These are phyloP conservation scores for Drosophila setosimentum DNA, from an alignment of 2,888 invertebrate species.

Conservation along the genomic window DNA sequence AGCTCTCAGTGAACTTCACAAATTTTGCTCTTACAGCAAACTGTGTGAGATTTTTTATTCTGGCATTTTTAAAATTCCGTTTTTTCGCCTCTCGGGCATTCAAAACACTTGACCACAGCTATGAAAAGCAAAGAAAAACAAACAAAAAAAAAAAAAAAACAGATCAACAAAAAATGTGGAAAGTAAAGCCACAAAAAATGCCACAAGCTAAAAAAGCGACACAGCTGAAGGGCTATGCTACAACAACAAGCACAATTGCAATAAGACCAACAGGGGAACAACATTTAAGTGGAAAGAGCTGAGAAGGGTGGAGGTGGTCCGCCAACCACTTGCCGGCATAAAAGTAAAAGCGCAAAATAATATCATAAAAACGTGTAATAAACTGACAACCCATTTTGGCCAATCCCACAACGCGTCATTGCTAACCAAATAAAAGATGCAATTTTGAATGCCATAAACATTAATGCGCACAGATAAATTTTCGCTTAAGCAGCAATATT, in stretches of 20 bases:
- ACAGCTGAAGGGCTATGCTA: slow-evolving; percentile 61
- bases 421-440: slow-evolving; percentile 70
- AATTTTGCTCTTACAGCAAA: slow-evolving; percentile 9
- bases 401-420: slow-evolving; percentile 58
- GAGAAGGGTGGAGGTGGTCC: background rate
- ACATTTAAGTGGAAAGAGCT: slow-evolving; percentile 17
- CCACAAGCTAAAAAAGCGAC: slow-evolving; percentile 57
- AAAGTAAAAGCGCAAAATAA: slow-evolving; percentile 54
- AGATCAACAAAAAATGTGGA: slow-evolving; percentile 10
- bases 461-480: slow-evolving; percentile 78
- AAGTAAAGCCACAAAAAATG: slow-evolving; percentile 50
- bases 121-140: slow-evolving; percentile 26
- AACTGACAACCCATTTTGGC: slow-evolving; percentile 49
- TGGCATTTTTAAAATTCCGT: slow-evolving; percentile 37
- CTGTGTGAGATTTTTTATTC: slow-evolving; percentile 12
- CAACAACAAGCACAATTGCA: slow-evolving; percentile 3
- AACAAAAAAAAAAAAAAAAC: background rate
- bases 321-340: slow-evolving; percentile 25
- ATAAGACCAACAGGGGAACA: slow-evolving; percentile 28
- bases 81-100: slow-evolving; percentile 24
- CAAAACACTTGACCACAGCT: slow-evolving; percentile 34
- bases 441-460: slow-evolving; percentile 74
- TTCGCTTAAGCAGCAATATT: slow-evolving; percentile 72
- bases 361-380: slow-evolving; percentile 71
- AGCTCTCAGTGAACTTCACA: slow-evolving; percentile 1